These are phyloP conservation scores for Gephyroberyx darwinii DNA, from an alignment of 2,797 vertebrate genomes.

Conservation along the genomic window DNA sequence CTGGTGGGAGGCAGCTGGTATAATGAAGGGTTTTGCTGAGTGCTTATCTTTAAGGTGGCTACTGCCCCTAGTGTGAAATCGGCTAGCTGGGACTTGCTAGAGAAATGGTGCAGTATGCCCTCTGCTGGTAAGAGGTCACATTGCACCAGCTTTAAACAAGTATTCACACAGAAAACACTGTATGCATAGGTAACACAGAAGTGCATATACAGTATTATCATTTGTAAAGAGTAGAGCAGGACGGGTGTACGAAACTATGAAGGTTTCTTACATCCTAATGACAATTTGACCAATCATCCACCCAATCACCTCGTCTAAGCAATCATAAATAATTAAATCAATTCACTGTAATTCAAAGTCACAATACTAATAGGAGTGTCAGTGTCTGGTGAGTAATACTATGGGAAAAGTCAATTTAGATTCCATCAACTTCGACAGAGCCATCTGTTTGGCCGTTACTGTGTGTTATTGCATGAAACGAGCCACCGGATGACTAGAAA, in stretches of 20 bases:
- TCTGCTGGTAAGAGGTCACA: slow-evolving; percentile 66
- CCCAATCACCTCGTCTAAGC: neutral
- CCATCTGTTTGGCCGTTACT: neutral
- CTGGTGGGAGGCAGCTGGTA: slow-evolving; percentile 15
- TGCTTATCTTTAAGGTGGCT: slow-evolving; percentile 32
- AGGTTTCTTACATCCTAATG: neutral
- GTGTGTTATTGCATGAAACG: neutral
- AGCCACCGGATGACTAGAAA: slow-evolving; percentile 10
- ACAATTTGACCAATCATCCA: neutral
- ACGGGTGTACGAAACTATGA: neutral
- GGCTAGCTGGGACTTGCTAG: slow-evolving; percentile 1
- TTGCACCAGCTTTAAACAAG: slow-evolving; percentile 14
- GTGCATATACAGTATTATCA: neutral
- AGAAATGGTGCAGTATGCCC: slow-evolving; percentile 58
- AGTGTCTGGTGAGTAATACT: neutral
- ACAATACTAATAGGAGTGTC: neutral
- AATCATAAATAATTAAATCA: neutral
- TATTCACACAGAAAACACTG: neutral
- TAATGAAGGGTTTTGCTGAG: slow-evolving; percentile 27
- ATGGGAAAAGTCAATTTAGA: neutral
- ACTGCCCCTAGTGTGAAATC: slow-evolving; percentile 67
- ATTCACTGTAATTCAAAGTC: neutral
- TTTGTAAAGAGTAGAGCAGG: neutral
- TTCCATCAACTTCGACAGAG: neutral
- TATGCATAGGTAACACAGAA: neutral